phyloP scores from a whole-genome alignment of 2,797 vertebrate genomes.

The Neosalanx taihuensis region DNA sequence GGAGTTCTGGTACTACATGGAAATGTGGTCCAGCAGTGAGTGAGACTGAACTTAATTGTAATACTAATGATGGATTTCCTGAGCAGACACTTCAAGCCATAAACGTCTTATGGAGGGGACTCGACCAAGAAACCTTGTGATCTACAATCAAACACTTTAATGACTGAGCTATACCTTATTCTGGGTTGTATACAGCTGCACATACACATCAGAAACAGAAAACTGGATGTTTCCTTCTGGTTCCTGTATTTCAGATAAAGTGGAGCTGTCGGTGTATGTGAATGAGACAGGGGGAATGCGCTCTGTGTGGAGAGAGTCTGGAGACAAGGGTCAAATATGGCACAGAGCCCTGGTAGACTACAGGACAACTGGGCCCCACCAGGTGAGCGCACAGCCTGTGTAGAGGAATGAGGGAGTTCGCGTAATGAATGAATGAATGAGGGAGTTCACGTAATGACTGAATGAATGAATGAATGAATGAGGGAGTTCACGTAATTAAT shows the following conservation, averaged over 20 bases:
- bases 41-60: background rate
- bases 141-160: background rate
- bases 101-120: no score
- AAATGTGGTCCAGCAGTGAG: slow-evolving; percentile 43
- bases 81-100: background rate
- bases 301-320: slow-evolving; percentile 54
- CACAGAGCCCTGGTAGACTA: slow-evolving; percentile 65
- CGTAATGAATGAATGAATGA: no score
- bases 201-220: background rate
- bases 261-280: slow-evolving; percentile 64
- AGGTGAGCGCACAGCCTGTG: slow-evolving; percentile 47
- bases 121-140: no score
- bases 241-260: slow-evolving; percentile 29
- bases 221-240: background rate
- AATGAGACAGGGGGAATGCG: slow-evolving; percentile 58
- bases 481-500: background rate
- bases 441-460: background rate
- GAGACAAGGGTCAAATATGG: slow-evolving; percentile 52
- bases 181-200: background rate
- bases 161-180: background rate
- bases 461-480: background rate
- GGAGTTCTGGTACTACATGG: slow-evolving; percentile 63
- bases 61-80: no score
- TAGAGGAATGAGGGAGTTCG: no score
- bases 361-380: slow-evolving; percentile 57